Evolutionary conservation across 2,888 invertebrate genomes (phyloP), one percentile per base, ranked within the genome.

Genomic region (Sabatieria punctata): DNA sequence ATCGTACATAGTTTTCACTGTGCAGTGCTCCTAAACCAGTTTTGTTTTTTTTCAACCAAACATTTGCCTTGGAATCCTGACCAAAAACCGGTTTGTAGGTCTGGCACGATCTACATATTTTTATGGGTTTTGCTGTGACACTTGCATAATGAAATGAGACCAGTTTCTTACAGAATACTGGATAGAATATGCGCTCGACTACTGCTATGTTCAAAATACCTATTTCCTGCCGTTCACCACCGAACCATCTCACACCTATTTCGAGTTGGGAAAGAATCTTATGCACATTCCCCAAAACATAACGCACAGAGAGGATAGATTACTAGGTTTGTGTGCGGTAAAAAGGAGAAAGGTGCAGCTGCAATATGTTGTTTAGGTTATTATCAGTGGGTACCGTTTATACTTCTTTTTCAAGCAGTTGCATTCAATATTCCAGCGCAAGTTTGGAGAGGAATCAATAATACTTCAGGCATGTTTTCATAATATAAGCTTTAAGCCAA

Each of bases 171-270:
- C 36, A 53, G 56, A 57, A 33, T 61, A 60, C 60, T 63, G 64
- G 66, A 68, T 67, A 52, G 70, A 71, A 52, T 71, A 70, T 57
- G 69, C 70, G 46, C 64, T 69, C 54, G 70, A 70, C 56, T 70
- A 71, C 41, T 72, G 71, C 55, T 72, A 68, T 65, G 69, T 71
- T 25, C 68, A 68, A 50, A 71, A 70, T 57, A 72, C 71, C 26
- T 72, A 71, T 55, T 71, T 66, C 58, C 61, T 72, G 15, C 67
- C 68, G 46, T 66, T 71, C 52, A 60, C 65, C 43, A 64, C 66
- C 49, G 53, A 55, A 37, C 45, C 45, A 42, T 51, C 53, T 15
- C 51, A 49, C 37, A 58, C 57, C 45, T 55, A 55, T 33, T 63
- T 57, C 48, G 60, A 62, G 47, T 55, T 60, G 46, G 56, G 55